These are phyloP conservation scores for Lasioglossum albipes DNA, from an alignment of 1,140 invertebrate genomes.

Conservation along the genomic window DNA sequence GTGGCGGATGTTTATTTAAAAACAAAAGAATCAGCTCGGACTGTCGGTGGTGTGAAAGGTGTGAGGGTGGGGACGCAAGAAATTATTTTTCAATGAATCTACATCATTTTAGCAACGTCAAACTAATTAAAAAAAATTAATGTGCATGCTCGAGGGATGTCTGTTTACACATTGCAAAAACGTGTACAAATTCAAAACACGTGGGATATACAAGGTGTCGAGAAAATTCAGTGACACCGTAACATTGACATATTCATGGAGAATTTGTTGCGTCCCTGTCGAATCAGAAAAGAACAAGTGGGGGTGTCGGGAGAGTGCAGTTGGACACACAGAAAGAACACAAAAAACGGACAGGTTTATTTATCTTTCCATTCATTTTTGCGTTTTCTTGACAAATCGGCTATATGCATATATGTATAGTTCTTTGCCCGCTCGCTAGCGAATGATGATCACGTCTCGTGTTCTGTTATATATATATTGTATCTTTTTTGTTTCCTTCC, in stretches of 20 bases:
- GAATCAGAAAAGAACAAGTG: background rate
- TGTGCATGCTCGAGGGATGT: no score
- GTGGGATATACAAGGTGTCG: no score
- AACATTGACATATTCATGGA: no score
- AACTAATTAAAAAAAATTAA: no score
- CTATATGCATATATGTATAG: slow-evolving; percentile 59
- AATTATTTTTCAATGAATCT: no score
- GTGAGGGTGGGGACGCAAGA: no score
- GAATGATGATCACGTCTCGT: slow-evolving; percentile 34
- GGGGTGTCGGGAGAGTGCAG: slow-evolving; percentile 7
- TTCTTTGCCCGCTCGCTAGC: slow-evolving; percentile 59
- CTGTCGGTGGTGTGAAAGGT: no score
- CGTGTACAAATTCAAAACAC: no score
- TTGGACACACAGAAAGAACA: slow-evolving; percentile 64
- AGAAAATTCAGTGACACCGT: no score
- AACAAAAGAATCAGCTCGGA: background rate
- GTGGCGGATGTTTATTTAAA: background rate
- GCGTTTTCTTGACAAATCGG: slow-evolving; percentile 64
- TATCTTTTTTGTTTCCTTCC: slow-evolving; percentile 27
- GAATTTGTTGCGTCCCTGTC: no score
- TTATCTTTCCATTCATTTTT: slow-evolving; percentile 62
- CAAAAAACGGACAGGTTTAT: slow-evolving; percentile 72
- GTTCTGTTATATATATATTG: background rate
- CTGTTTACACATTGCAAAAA: no score
- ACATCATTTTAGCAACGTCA: no score